phyloP scores from a whole-genome alignment of 1,140 invertebrate species.

The Lineus longissimus region DNA sequence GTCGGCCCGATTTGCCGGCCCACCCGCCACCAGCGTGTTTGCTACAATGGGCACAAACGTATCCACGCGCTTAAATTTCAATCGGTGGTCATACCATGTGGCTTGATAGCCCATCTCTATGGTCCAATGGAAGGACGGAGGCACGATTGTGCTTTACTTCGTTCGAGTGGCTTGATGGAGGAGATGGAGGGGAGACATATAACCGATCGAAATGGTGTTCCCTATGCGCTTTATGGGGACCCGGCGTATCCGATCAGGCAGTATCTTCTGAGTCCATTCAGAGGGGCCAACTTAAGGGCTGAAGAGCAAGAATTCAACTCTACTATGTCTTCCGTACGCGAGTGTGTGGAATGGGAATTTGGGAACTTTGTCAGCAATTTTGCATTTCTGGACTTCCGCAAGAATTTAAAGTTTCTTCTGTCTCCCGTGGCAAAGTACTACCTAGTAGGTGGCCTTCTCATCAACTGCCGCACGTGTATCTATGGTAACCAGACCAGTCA shows the following conservation, averaged over 20 bases:
- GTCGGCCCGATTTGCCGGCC: slow-evolving; percentile 7
- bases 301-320: slow-evolving; percentile 12
- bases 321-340: not conserved
- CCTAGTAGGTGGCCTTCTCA: no score
- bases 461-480: no score
- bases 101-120: slow-evolving; percentile 14
- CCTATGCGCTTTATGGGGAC: slow-evolving; percentile 17
- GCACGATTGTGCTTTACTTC: slow-evolving; percentile 8
- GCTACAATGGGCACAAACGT: no score
- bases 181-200: not conserved
- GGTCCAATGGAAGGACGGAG: slow-evolving; percentile 11
- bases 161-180: slow-evolving; percentile 13
- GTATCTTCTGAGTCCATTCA: slow-evolving; percentile 9
- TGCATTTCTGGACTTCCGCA: no score
- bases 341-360: slow-evolving; percentile 5
- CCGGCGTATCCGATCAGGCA: slow-evolving; percentile 11
- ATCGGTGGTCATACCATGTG: slow-evolving; percentile 3
- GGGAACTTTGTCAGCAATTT: not conserved
- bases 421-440: no score
- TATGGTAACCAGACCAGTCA: no score
- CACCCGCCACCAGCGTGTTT: not conserved
- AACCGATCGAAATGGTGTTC: not conserved
- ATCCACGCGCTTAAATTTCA: slow-evolving; percentile 11
- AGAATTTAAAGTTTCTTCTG: no score
- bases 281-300: slow-evolving; percentile 1